These are phyloP conservation scores for Tenrec ecaudatus DNA, from an alignment of 2,113 vertebrate species.

Conservation along the genomic window DNA sequence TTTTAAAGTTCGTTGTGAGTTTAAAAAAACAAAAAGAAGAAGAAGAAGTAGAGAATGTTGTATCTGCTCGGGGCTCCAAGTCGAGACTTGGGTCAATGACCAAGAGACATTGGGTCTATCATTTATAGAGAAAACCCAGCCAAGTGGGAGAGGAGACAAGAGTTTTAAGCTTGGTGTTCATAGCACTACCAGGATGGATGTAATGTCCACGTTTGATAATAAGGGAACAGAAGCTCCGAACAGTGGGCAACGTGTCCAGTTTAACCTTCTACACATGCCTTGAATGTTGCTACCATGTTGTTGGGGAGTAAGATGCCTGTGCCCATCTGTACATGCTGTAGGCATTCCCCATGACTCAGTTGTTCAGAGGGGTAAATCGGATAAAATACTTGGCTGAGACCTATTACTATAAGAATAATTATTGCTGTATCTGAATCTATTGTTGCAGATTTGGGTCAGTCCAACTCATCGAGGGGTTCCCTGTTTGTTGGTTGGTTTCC, in stretches of 20 bases:
- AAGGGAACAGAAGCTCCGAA: no score
- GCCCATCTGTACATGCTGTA: fast-evolving
- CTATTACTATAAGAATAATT: neutral
- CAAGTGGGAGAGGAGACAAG: neutral
- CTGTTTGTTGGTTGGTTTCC: neutral
- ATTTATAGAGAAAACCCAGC: neutral
- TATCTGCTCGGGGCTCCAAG: neutral
- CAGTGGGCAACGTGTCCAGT: neutral
- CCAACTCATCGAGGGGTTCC: neutral
- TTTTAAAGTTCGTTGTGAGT: no score
- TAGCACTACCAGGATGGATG: fast-evolving
- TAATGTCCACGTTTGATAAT: neutral
- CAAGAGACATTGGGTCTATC: no score
- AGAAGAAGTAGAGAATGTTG: neutral
- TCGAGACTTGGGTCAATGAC: neutral
- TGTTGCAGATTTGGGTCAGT: neutral
- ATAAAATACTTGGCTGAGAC: neutral
- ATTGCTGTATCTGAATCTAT: neutral
- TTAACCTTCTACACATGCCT: neutral
- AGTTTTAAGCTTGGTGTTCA: neutral
- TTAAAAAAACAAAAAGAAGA: no score
- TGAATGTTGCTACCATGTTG: neutral
- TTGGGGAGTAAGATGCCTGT: neutral
- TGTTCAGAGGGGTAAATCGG: neutral
- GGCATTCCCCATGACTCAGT: neutral